Conservation (phyloP, 2,113 vertebrate species). For the Drymodes brunneopygia region DNA sequence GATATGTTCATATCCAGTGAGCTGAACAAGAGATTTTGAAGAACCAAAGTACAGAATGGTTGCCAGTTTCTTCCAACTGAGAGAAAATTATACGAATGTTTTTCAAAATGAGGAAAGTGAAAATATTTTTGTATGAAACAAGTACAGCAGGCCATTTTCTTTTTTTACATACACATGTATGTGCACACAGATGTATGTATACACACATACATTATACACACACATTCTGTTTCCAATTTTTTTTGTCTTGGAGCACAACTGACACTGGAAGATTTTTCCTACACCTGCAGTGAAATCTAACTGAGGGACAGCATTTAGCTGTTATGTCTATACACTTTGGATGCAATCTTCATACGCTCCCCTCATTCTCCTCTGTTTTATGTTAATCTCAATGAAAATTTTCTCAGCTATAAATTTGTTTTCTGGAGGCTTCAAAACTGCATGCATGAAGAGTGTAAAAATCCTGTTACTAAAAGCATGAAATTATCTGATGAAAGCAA, state of each 20-base stretch:
- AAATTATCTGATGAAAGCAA: background rate
- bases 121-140: background rate
- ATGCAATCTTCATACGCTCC: background rate
- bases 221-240: background rate
- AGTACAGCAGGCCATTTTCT: background rate
- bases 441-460: constrained; percentile 21
- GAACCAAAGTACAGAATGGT: background rate
- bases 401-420: background rate
- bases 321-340: background rate
- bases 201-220: background rate
- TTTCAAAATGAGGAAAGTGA: background rate
- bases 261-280: background rate
- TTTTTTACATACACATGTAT: background rate
- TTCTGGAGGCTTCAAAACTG: background rate
- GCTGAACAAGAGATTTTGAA: background rate
- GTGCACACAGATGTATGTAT: background rate
- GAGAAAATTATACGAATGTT: background rate
- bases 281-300: background rate
- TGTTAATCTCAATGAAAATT: background rate
- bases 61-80: background rate
- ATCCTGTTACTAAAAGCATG: background rate
- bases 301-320: background rate
- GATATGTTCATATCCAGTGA: background rate
- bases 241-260: background rate
- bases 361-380: background rate